Percentiles rank a stretch among this genome's conserved stretches.
phyloP scores from a whole-genome alignment of 2,797 vertebrate genomes.

The Gastrophryne carolinensis region DNA sequence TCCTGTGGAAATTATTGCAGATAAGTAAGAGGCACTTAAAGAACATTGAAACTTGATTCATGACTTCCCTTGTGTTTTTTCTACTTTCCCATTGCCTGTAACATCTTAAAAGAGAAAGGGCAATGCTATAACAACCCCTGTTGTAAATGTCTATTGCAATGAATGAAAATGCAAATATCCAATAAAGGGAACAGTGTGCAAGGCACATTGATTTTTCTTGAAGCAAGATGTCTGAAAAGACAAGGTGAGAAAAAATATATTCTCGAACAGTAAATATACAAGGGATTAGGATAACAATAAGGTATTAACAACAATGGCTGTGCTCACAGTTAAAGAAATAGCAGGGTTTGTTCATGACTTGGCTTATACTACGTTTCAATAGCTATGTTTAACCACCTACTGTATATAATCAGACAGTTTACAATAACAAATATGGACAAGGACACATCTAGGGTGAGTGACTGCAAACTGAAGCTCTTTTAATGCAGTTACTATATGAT shows the following conservation, averaged over 20 bases:
- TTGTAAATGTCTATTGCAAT: neutral
- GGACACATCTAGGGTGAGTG: constrained; percentile 5
- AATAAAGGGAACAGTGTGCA: neutral
- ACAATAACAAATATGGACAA: constrained; percentile 21
- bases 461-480: neutral
- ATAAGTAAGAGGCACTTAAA: constrained; percentile 45
- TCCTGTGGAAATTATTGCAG: constrained; percentile 41
- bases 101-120: constrained; percentile 4
- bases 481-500: no score
- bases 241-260: constrained; percentile 14
- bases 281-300: constrained; percentile 42
- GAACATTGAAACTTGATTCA: constrained; percentile 37
- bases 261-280: constrained; percentile 18
- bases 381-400: constrained; percentile 36
- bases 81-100: neutral
- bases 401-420: constrained; percentile 17
- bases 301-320: constrained; percentile 26
- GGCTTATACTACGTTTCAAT: neutral
- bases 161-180: constrained; percentile 5
- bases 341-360: constrained; percentile 8
- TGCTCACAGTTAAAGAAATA: constrained; percentile 27
- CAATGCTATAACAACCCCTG: constrained; percentile 8
- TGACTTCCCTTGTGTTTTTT: constrained; percentile 13
- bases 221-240: neutral
- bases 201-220: neutral